A percentile compares a stretch with the other conserved stretches of the same genome.
phyloP scores from a whole-genome alignment of 2,113 vertebrate genomes.

The Saccopteryx bilineata region DNA sequence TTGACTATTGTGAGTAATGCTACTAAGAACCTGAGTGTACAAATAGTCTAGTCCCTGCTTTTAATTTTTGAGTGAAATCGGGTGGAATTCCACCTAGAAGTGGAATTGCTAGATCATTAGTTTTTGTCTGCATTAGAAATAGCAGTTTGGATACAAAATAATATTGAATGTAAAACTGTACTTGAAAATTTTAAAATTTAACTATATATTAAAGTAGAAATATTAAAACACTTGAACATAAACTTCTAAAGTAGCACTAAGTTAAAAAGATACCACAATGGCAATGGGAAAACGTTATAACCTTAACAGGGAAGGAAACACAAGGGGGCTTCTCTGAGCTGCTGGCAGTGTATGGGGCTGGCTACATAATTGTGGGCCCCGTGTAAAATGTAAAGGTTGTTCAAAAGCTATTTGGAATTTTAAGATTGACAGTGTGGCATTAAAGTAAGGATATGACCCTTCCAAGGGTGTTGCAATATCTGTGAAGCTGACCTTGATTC shows the following conservation, averaged over 20 bases:
- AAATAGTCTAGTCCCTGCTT: neutral
- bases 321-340: neutral
- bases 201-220: neutral
- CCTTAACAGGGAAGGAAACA: neutral
- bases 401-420: neutral
- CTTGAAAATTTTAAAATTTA: neutral
- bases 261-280: neutral
- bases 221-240: neutral
- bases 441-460: neutral
- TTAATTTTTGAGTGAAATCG: neutral
- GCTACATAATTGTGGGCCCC: neutral
- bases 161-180: neutral
- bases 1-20: neutral
- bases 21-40: neutral
- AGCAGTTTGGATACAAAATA: neutral
- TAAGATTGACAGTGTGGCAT: neutral
- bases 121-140: slow-evolving; percentile 15
- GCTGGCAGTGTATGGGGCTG: neutral
- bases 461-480: neutral
- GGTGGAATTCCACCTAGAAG: neutral
- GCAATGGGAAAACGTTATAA: neutral
- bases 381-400: neutral
- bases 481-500: neutral
- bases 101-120: neutral
- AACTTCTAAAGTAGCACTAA: neutral